Base-by-base conservation (phyloP, 2,888 invertebrate genomes). In the Exocentrus adspersus region DNA sequence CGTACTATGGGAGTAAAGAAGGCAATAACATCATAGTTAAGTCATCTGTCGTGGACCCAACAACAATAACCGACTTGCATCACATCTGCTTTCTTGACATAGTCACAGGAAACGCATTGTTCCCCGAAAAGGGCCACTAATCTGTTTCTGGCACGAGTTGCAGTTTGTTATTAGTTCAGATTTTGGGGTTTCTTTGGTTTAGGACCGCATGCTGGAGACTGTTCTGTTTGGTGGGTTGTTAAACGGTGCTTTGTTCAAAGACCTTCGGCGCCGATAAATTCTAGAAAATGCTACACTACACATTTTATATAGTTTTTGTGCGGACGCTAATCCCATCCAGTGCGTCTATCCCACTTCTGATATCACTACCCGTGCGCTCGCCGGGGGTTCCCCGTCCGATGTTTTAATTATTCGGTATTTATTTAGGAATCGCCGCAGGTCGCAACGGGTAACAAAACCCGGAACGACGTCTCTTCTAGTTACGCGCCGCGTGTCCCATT, bases 331-430 rank as follows among this genome's bases (percentile, higher is more conserved):
- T n/a, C n/a, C n/a, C n/a, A n/a, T n/a, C n/a, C n/a, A n/a, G n/a
- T n/a, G n/a, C n/a, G n/a, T n/a, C n/a, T n/a, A n/a, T n/a, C n/a
- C n/a, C n/a, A 66, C 64, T 68, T 61, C 54, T 68, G 68, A 70
- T 70, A 68, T 68, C 70, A 66, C 63, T 51, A 52, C n/a, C n/a
- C n/a, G n/a, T n/a, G n/a, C n/a, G n/a, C 72, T 43, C 75, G 54
- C 50, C 74, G 68, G 75, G 75, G 69, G 75, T 72, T 62, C 74
- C 75, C 75, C 74, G 56, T 72, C 28, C 63, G 57, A 71, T 69
- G 68, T 72, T 70, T 71, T 72, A 75, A 74, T 74, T 74, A 75
- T 73, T 75, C 72, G 70, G 72, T 74, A 72, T 74, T 75, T 75
- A 75, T 75, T 75, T 74, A 75, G 75, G 69, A 74, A 75, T 72